Evolutionary conservation across 2,797 vertebrate genomes (phyloP).

Genomic region (Furcifer pardalis): DNA sequence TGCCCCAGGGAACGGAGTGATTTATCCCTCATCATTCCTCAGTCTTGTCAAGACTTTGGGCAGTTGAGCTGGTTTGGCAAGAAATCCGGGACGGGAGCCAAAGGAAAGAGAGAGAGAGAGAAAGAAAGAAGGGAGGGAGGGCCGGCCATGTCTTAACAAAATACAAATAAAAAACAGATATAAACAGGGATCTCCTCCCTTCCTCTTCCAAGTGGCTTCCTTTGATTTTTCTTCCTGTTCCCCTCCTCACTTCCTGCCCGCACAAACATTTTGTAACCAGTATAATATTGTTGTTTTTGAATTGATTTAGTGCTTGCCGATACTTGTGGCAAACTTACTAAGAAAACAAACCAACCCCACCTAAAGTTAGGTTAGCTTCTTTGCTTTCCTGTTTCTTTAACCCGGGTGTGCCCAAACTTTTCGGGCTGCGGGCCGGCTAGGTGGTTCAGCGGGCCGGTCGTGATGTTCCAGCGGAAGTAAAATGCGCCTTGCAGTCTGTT

Average conservation of each 20-base stretch:
- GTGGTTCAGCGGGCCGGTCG: no score
- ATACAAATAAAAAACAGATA: background rate
- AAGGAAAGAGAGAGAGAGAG: background rate
- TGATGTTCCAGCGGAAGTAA: no score
- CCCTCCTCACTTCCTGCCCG: background rate
- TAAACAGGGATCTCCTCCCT: background rate
- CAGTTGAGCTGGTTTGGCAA: slow-evolving; percentile 25
- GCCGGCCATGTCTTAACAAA: background rate
- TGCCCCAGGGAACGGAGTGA: background rate
- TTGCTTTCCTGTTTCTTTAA: no score
- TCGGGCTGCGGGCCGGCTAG: no score
- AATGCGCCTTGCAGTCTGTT: no score
- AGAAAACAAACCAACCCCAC: no score
- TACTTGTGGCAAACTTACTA: no score
- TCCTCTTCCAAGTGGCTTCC: background rate
- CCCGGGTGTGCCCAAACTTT: no score
- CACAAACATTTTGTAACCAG: no score
- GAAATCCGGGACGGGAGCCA: background rate
- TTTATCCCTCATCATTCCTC: background rate
- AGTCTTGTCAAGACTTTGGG: background rate
- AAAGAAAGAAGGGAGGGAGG: background rate
- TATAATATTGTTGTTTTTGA: no score
- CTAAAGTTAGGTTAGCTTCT: no score
- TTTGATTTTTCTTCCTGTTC: background rate
- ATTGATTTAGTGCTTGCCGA: no score